Evolutionary conservation across 2,888 invertebrate genomes (phyloP).

Genomic region (Oligia strigilis): DNA sequence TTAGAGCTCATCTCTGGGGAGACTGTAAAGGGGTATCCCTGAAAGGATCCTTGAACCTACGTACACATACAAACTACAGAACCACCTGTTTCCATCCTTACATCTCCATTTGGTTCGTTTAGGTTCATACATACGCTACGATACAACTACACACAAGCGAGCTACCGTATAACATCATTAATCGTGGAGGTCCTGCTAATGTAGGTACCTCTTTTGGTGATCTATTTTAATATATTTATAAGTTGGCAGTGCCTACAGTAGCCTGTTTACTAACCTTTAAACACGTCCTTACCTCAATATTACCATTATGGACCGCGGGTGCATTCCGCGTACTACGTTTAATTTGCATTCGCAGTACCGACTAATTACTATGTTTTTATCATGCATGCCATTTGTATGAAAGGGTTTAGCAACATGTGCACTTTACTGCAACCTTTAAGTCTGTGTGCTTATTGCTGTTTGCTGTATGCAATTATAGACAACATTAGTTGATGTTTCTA

Average conservation of each 20-base stretch:
- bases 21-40: too few species aligned
- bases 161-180: not conserved
- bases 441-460: not conserved
- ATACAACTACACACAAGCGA: not conserved
- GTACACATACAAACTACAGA: not conserved
- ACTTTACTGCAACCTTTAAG: conserved; percentile 5
- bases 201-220: not conserved
- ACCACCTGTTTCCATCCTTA: not conserved
- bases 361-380: conserved; percentile 56
- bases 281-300: conserved; percentile 23
- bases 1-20: too few species aligned
- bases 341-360: conserved; percentile 56
- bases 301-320: conserved; percentile 15
- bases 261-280: conserved; percentile 36
- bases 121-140: not conserved
- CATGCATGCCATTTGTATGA: conserved; percentile 32
- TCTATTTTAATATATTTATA: not conserved
- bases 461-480: not conserved
- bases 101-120: not conserved
- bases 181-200: not conserved
- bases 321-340: conserved; percentile 24
- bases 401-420: conserved; percentile 2
- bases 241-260: not conserved
- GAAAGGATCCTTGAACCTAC: not conserved
- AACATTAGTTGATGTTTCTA: not conserved